Conservation (phyloP, 2,113 vertebrate genomes). For the Spilogale gracilis region DNA sequence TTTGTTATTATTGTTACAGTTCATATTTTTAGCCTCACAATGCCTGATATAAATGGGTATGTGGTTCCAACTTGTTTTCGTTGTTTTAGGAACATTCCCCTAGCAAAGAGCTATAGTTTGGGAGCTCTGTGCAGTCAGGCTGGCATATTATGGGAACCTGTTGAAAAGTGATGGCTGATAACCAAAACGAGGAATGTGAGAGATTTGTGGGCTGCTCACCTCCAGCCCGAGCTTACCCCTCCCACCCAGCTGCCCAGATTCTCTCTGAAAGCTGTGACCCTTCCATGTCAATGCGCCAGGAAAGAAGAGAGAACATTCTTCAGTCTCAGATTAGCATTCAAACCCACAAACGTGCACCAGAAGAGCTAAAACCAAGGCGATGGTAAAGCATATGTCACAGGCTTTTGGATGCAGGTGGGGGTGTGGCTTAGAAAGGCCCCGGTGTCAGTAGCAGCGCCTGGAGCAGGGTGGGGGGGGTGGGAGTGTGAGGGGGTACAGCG, state of each 20-base stretch:
- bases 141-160: conserved; percentile 60
- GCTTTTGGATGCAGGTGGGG: neutral
- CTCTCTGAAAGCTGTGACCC: neutral
- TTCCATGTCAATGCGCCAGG: neutral
- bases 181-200: conserved; percentile 67
- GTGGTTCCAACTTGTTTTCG: conserved; percentile 50
- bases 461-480: neutral
- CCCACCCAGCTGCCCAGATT: neutral
- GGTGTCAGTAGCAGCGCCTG: too few relatives aligned
- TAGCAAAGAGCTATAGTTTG: neutral
- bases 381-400: neutral
- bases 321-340: neutral
- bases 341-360: neutral
- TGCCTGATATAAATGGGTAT: neutral
- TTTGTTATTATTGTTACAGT: conserved; percentile 37
- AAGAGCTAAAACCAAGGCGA: neutral
- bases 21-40: conserved; percentile 24
- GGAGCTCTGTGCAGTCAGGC: neutral
- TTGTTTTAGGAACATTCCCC: conserved; percentile 67
- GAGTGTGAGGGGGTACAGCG: too few relatives aligned
- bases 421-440: neutral
- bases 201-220: conserved; percentile 69
- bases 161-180: conserved; percentile 75
- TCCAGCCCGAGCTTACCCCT: conserved; percentile 22
- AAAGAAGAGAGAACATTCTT: neutral